Evolutionary conservation across 2,888 invertebrate species (phyloP).

Genomic region (Neocrepidodera transversa): DNA sequence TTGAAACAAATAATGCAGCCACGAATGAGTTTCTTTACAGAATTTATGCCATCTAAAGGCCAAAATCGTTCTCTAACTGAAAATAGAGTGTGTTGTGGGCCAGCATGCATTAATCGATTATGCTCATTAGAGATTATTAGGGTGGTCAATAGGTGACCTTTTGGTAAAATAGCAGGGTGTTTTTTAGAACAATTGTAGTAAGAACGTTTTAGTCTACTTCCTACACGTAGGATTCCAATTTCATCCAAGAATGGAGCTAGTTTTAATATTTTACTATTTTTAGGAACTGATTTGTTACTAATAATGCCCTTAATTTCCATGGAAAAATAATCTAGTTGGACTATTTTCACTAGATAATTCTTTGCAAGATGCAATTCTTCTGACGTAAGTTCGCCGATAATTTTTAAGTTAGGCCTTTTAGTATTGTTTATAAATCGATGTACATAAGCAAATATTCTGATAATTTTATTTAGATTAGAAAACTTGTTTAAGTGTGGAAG

Average conservation of each 20-base stretch:
- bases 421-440: background rate
- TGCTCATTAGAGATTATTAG: background rate
- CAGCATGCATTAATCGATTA: background rate
- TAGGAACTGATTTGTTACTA: background rate
- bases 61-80: too few relatives aligned
- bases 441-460: background rate
- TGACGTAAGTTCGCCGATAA: background rate
- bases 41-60: too few relatives aligned
- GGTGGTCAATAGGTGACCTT: background rate
- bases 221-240: too few relatives aligned
- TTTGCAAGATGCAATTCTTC: background rate
- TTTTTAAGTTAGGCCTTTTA: background rate
- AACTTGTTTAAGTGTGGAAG: background rate
- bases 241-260: too few relatives aligned
- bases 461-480: background rate
- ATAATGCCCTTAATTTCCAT: background rate
- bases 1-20: background rate
- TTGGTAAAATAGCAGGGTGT: background rate
- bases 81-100: background rate
- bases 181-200: background rate
- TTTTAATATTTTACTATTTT: background rate
- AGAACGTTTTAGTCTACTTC: background rate
- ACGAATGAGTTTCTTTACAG: background rate
- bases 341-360: background rate
- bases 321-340: background rate